Evolutionary conservation across 2,797 vertebrate genomes (phyloP).

Genomic region (Neosilurus mollespiculum): DNA sequence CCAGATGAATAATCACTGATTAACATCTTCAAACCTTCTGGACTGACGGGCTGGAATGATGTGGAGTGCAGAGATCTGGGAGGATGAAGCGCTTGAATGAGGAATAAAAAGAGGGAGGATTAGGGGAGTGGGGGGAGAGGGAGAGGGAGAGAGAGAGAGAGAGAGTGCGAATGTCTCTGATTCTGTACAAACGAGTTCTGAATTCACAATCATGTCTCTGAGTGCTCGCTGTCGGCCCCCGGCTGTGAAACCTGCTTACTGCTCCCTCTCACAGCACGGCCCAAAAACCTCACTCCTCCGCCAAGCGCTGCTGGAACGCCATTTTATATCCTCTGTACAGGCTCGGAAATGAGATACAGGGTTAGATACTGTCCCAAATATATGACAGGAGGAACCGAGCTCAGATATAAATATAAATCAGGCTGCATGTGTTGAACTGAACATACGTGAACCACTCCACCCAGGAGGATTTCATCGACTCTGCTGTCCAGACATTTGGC

Average conservation of each 20-base stretch:
- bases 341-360: neutral
- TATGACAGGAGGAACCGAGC: neutral
- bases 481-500: slow-evolving; percentile 7
- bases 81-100: neutral
- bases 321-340: neutral
- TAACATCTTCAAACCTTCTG: neutral
- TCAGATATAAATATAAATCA: neutral
- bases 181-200: neutral
- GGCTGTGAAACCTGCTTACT: slow-evolving; percentile 1
- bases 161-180: neutral
- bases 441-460: neutral
- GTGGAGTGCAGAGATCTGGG: neutral
- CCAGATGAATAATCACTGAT: neutral
- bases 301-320: neutral
- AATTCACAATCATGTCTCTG: slow-evolving; percentile 1
- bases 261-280: neutral
- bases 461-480: neutral
- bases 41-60: neutral
- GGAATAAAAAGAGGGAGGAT: neutral
- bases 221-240: neutral
- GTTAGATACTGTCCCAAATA: neutral
- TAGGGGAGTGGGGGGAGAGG: neutral
- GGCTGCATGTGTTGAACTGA: neutral
- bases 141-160: neutral
- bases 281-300: neutral